phyloP scores from a whole-genome alignment of 2,113 vertebrate genomes.

The Lepisosteus osseus region DNA sequence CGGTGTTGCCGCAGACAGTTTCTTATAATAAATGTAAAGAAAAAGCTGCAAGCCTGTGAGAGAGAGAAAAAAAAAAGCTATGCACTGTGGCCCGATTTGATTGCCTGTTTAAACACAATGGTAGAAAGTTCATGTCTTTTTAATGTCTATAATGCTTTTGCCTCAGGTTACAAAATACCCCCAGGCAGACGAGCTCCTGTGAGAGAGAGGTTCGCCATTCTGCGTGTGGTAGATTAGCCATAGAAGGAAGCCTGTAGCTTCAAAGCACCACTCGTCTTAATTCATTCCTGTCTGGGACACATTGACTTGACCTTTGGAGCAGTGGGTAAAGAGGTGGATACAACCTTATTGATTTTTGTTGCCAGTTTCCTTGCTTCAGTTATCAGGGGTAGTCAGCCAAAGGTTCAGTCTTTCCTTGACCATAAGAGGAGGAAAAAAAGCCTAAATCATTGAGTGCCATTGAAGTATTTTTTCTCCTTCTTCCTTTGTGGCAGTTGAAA shows the following conservation, averaged over 20 bases:
- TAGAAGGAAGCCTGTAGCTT: not conserved
- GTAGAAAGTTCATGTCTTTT: conserved; percentile 49
- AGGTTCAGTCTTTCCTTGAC: conserved; percentile 31
- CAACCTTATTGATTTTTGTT: conserved; percentile 13
- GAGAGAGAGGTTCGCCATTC: not conserved
- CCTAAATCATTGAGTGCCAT: no score
- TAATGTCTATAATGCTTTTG: conserved; percentile 51
- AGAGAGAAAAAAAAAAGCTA: conserved; percentile 14
- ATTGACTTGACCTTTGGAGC: conserved; percentile 12
- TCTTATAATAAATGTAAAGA: no score
- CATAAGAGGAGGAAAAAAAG: no score
- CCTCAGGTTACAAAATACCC: conserved; percentile 25
- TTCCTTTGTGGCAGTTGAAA: no score
- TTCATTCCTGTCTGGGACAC: not conserved
- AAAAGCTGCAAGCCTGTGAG: not conserved
- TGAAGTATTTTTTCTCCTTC: no score
- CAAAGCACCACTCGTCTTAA: not conserved
- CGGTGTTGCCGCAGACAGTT: no score
- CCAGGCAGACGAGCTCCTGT: not conserved
- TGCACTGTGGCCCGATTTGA: conserved; percentile 55
- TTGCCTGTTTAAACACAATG: conserved; percentile 36
- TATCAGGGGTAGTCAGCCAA: conserved; percentile 40
- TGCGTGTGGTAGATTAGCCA: not conserved
- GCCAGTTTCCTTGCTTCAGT: not conserved
- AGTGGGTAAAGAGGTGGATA: conserved; percentile 2